These are phyloP conservation scores for Montipora cactus DNA, from an alignment of 64 coral and sea anemone species.

Conservation along the genomic window DNA sequence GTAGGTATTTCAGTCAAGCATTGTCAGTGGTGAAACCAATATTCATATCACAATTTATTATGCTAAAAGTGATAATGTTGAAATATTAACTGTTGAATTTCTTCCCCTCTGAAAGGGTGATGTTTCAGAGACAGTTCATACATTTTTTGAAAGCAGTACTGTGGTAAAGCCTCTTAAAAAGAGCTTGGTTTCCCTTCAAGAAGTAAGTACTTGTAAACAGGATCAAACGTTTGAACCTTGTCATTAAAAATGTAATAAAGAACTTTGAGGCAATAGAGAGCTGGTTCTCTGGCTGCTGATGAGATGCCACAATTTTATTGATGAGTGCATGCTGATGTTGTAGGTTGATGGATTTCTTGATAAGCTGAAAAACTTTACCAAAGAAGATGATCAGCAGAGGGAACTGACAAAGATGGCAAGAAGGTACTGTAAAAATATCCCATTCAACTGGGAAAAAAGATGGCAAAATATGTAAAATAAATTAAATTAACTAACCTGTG, in stretches of 20 bases:
- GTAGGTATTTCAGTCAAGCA: no score
- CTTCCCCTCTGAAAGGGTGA: slow-evolving; percentile 68
- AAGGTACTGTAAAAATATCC: neutral
- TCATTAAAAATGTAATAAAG: no score
- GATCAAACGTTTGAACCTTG: no score
- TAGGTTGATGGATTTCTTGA: slow-evolving; percentile 95
- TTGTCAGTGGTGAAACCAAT: no score
- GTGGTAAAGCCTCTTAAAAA: slow-evolving; percentile 72
- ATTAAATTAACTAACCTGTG: no score
- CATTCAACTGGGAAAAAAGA: neutral
- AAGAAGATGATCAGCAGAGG: slow-evolving; percentile 87
- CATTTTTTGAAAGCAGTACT: slow-evolving; percentile 68
- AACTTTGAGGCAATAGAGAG: no score
- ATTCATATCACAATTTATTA: no score
- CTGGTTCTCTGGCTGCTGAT: no score
- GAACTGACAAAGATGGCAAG: slow-evolving; percentile 82
- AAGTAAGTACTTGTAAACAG: slow-evolving; percentile 49
- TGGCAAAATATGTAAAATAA: neutral
- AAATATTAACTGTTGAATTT: neutral
- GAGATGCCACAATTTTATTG: neutral
- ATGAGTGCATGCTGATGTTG: neutral
- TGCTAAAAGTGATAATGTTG: no score
- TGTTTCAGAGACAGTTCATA: slow-evolving; percentile 88
- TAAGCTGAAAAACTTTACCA: slow-evolving; percentile 69
- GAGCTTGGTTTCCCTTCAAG: slow-evolving; percentile 78